A percentile compares a stretch with the other conserved stretches of the same genome.
Evolutionary conservation across 2,797 vertebrate genomes (phyloP).

Genomic region (Argya squamiceps): DNA sequence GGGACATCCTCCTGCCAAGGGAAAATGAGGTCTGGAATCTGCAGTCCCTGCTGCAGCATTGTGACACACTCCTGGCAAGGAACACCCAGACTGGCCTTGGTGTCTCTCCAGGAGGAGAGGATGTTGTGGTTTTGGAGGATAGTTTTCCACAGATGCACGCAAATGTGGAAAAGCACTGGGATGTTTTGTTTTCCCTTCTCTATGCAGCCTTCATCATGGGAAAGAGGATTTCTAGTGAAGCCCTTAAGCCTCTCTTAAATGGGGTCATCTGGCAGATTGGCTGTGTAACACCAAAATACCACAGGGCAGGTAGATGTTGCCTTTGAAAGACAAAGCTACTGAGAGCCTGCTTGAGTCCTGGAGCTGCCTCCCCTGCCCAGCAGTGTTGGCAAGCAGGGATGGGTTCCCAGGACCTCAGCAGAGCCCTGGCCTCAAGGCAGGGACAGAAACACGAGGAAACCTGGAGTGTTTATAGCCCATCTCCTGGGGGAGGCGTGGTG

Average conservation of each 20-base stretch:
- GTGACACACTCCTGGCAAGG: background rate
- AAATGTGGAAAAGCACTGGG: background rate
- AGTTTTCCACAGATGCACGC: background rate
- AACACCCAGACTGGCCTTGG: background rate
- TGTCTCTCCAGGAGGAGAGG: background rate
- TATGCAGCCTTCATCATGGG: background rate
- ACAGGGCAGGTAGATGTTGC: background rate
- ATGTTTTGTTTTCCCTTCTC: background rate
- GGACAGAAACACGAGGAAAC: background rate
- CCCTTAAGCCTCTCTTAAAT: background rate
- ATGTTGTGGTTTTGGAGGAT: background rate
- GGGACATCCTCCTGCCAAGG: background rate
- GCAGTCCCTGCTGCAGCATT: background rate
- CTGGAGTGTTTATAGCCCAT: rapidly evolving
- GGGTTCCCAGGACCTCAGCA: background rate
- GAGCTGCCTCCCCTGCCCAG: background rate
- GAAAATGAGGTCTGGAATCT: background rate
- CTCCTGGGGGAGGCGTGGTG: background rate
- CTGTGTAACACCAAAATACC: background rate
- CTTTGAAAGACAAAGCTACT: background rate
- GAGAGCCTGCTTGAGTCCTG: rapidly evolving
- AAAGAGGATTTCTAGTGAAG: slow-evolving; percentile 1
- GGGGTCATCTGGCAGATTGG: background rate
- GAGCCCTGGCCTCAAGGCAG: background rate
- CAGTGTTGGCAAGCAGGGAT: background rate